phyloP scores from a whole-genome alignment of 2,888 invertebrate species.

The Neoitamus cyanurus region DNA sequence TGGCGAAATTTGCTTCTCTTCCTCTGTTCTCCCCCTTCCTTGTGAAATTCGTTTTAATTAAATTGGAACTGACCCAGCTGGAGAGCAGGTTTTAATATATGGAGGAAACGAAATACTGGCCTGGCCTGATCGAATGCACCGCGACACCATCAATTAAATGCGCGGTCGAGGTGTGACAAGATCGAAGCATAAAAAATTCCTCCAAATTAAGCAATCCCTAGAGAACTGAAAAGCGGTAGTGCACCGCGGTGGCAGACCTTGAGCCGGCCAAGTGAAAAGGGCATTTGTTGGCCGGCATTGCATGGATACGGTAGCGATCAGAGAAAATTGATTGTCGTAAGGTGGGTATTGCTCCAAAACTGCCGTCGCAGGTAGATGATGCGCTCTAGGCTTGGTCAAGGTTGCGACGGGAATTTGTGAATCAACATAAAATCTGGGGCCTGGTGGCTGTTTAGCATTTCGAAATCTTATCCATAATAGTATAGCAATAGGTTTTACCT shows the following conservation, averaged over 20 bases:
- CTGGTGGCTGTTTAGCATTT: background rate
- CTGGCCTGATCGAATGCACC: background rate
- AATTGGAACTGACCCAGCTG: background rate
- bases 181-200: background rate
- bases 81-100: background rate
- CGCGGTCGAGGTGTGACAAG: background rate
- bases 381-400: background rate
- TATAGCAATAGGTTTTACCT: background rate
- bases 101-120: background rate
- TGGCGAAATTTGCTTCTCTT: background rate
- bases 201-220: background rate
- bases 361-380: background rate
- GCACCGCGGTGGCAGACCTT: background rate
- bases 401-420: background rate
- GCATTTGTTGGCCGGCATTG: background rate
- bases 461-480: background rate
- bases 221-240: background rate
- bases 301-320: background rate
- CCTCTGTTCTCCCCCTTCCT: background rate
- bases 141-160: background rate
- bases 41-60: background rate
- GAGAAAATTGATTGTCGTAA: background rate
- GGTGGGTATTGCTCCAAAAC: background rate
- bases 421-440: background rate
- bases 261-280: background rate